phyloP scores from a whole-genome alignment of 2,113 vertebrate species.

The Dinomys branickii region DNA sequence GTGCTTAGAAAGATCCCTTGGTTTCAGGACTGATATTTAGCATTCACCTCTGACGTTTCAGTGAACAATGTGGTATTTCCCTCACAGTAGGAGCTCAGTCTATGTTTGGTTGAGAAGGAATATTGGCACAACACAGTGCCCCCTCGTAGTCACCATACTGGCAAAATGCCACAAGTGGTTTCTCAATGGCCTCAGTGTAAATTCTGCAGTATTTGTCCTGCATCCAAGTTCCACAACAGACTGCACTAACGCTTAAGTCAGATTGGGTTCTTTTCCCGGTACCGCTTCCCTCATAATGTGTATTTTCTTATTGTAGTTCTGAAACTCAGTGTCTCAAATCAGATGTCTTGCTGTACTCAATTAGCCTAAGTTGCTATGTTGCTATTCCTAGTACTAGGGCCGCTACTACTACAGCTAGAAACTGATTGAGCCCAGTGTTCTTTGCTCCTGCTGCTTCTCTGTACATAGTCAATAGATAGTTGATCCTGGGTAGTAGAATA shows the following conservation, averaged over 20 bases:
- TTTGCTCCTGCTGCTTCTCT: constrained; percentile 30
- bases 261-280: not conserved
- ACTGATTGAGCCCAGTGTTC: not conserved
- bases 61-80: not conserved
- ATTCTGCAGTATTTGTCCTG: not conserved
- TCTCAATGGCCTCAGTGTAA: not conserved
- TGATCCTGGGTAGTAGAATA: not conserved
- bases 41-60: not conserved
- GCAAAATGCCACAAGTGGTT: not conserved
- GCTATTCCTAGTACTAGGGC: not conserved
- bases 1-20: not conserved
- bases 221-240: not conserved
- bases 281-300: not conserved
- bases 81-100: not conserved
- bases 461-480: not conserved
- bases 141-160: not conserved
- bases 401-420: not conserved
- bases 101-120: constrained; percentile 36
- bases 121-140: not conserved
- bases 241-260: not conserved
- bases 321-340: not conserved
- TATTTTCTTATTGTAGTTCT: constrained; percentile 6
- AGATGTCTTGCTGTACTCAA: not conserved
- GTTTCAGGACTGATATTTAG: not conserved
- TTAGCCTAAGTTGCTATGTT: not conserved